phyloP scores from a whole-genome alignment of 2,797 vertebrate species.

The Hippoglossus hippoglossus region DNA sequence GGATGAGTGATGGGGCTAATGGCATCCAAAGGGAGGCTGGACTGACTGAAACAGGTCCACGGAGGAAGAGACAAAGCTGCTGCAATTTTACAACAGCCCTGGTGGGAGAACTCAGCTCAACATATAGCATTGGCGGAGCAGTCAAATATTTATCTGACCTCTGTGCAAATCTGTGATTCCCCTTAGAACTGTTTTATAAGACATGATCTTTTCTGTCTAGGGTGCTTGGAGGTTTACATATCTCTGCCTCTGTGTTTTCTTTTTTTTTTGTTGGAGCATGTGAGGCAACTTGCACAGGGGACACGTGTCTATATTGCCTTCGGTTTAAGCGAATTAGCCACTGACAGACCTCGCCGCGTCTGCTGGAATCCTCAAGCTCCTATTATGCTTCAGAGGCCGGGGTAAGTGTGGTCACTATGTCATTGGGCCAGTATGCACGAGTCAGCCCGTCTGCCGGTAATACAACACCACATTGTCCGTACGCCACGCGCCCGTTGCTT shows the following conservation, averaged over 20 bases:
- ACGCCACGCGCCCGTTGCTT: constrained; percentile 28
- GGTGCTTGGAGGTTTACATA: constrained; percentile 38
- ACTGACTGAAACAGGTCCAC: constrained; percentile 51
- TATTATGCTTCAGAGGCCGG: constrained; percentile 57
- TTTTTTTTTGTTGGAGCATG: constrained; percentile 7
- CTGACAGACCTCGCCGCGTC: constrained; percentile 43
- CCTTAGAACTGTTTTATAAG: constrained; percentile 36
- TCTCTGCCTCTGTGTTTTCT: constrained; percentile 3
- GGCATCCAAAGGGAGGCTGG: constrained; percentile 48
- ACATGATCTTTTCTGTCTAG: constrained; percentile 45
- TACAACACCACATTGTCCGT: constrained; percentile 63
- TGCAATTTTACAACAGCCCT: constrained; percentile 36
- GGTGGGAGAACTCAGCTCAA: constrained; percentile 29
- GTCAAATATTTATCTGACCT: constrained; percentile 59
- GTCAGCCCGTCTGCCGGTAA: constrained; percentile 70
- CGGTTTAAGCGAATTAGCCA: constrained; percentile 43
- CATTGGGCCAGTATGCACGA: constrained; percentile 71
- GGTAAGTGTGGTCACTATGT: constrained; percentile 76
- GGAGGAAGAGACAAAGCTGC: constrained; percentile 54
- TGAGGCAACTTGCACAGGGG: constrained; percentile 6
- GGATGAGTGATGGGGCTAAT: constrained; percentile 60
- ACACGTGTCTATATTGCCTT: constrained; percentile 22
- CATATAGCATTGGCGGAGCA: constrained; percentile 34
- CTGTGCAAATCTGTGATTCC: constrained; percentile 47
- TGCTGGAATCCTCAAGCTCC: constrained; percentile 60